Evolutionary conservation across 2,113 vertebrate species (phyloP), one percentile per base, ranked within the genome.

Genomic region (Gorsachius goisagi): DNA sequence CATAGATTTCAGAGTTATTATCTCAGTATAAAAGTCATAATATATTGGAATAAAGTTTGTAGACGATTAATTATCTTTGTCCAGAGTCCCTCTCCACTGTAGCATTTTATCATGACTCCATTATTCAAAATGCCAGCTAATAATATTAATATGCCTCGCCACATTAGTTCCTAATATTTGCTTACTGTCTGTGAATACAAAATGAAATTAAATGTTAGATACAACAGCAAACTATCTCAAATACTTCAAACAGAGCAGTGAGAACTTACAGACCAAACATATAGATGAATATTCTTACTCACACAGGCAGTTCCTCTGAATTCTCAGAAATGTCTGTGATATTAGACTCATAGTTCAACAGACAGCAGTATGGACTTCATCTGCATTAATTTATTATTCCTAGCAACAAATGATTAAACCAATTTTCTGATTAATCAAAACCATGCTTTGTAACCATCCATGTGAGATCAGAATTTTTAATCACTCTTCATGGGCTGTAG

Each of bases 401-500:
- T 96, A 94, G 79, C 88, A 97, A 98, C 85, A 97, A 97, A 97
- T 95, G 64, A 97, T 98, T 96, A 98, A 97, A 97, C 95, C 88
- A 96, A 93, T 97, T 98, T 96, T 98, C 89, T 97, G 96, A 97
- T 98, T 98, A 97, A 98, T 97, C 97, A 97, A 90, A 98, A 95
- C 52, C 12, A 7, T 95, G 92, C 89, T 96, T 97, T 96, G 83
- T 73, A 98, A 97, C 86, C 71, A 88, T 78, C 79, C 14, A 0
- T 93, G 78, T 91, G 96, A 97, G 97, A 97, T 91, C 69, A 79
- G 97, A 98, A 97, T 97, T 97, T 97, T 98, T 97, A 97, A 97
- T 96, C 67, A 59, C 50, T 79, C 44, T 92, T 39, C 73, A 45
- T 1, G 2, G 49, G 41, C 68, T 87, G 58, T 44, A 91, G 59